A percentile compares a stretch with the other conserved stretches of the same genome.
These are phyloP conservation scores for Coronaproctus castanopsis DNA, from an alignment of 2,888 invertebrate genomes.

Conservation along the genomic window DNA sequence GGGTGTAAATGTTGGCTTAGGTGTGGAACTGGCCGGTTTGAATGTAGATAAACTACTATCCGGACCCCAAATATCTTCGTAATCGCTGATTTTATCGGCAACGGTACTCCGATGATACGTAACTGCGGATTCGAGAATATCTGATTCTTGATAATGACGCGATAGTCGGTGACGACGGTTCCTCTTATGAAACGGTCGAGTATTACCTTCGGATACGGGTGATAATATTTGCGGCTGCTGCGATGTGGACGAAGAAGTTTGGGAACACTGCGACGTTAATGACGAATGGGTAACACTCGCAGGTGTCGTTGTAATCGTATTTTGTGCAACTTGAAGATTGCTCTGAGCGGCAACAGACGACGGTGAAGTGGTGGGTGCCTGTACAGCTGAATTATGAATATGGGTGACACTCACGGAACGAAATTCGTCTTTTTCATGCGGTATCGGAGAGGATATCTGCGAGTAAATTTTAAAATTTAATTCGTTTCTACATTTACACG, in stretches of 20 bases:
- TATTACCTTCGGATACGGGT: constrained; percentile 26
- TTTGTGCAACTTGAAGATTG: background rate
- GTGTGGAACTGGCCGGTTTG: constrained; percentile 20
- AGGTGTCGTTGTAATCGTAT: too few relatives aligned
- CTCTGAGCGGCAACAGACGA: too few relatives aligned
- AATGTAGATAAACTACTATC: constrained; percentile 27
- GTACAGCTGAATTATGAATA: background rate
- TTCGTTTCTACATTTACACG: too few relatives aligned
- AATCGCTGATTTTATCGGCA: constrained; percentile 81
- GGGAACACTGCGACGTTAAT: background rate
- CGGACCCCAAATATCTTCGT: constrained; percentile 81
- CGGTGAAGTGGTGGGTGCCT: background rate
- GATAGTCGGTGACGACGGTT: constrained; percentile 29
- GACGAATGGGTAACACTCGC: background rate
- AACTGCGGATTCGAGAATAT: constrained; percentile 61
- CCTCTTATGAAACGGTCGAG: constrained; percentile 26
- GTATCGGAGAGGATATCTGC: background rate
- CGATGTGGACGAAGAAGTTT: constrained; percentile 18
- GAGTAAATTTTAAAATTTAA: too few relatives aligned
- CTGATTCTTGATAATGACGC: constrained; percentile 43
- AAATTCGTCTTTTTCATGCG: background rate
- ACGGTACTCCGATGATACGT: constrained; percentile 68
- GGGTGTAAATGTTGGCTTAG: constrained; percentile 1
- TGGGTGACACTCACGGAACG: background rate
- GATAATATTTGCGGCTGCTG: constrained; percentile 25